Base-by-base conservation (phyloP, 2,113 vertebrate species). In the Thermophis baileyi region DNA sequence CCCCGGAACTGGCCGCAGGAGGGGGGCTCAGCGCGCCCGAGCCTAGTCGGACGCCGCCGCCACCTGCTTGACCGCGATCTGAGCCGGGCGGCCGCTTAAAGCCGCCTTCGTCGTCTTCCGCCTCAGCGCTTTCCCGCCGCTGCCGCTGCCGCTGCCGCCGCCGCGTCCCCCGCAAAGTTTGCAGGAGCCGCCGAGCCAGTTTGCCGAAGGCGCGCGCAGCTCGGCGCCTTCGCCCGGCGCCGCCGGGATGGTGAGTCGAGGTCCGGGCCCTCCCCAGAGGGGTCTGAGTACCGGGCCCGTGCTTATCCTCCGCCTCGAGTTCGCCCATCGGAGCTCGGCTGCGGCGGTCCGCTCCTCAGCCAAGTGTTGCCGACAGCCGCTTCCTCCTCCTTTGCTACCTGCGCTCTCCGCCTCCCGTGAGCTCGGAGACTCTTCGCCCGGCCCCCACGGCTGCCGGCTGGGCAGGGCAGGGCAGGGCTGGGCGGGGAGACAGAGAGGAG, bases 171-270 rank as follows among this genome's bases (percentile, higher is more conserved):
- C 97, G 90, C 98, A 98, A 98, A 98, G 97, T 98, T 98, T 97
- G 98, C 55, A 98, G 95, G 92, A 98, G 96, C 96, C 98, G 97
- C 92, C 97, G 97, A 96, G 98, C 98, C 92, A 98, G 98, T 96
- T 97, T 97, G 93, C 98, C 98, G 55, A 99, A 95, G 85, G 98
- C 98, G 85, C 97, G 97, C 94, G 98, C 96, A 90, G 98, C 98
- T 93, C 96, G 97, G 94, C 97, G 97, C 88, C 92, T 85, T 53
- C 57, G n/a, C 2, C 60, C 92, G 25, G 85, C 69, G 1, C 87
- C 96, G 92, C 95, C 81, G 47, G 81, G 89, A 81, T 92, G 95
- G 90, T 89, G 94, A 90, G 96, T 94, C 85, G 94, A 94, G 90
- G 93, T 86, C 91, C 93, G 95, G 94, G 95, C 94, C 87, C 60